Conservation (phyloP, 2,797 vertebrate species). For the Pelodytes ibericus region DNA sequence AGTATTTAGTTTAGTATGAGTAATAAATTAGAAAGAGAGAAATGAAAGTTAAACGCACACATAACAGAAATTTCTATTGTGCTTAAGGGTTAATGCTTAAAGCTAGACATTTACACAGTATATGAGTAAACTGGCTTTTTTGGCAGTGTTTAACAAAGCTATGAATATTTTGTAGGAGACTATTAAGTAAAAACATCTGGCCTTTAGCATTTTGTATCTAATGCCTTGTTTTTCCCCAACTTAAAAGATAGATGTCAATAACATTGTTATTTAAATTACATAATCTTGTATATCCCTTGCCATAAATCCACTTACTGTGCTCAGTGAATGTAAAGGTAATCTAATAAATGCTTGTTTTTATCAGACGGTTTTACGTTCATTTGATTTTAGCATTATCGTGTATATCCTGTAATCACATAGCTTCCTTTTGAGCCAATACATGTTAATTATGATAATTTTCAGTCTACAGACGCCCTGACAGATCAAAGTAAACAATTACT, state of each 20-base stretch:
- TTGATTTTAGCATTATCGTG: not conserved
- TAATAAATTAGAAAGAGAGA: too few species aligned
- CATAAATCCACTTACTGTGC: too few species aligned
- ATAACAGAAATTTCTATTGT: too few species aligned
- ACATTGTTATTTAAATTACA: too few species aligned
- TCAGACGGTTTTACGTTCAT: not conserved
- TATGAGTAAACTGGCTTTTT: not conserved
- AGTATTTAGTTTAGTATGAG: too few species aligned
- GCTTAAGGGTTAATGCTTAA: too few species aligned
- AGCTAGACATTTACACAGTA: not conserved
- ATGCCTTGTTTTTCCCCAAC: conserved; percentile 3
- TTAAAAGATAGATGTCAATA: too few species aligned
- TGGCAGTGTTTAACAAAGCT: not conserved
- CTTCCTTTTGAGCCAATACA: not conserved
- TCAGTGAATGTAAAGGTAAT: too few species aligned
- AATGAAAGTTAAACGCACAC: too few species aligned
- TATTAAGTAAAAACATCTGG: conserved; percentile 33
- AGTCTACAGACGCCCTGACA: too few species aligned
- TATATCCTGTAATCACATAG: not conserved
- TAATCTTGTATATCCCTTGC: too few species aligned
- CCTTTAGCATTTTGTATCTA: conserved; percentile 19
- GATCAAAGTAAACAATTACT: too few species aligned
- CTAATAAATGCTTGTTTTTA: not conserved
- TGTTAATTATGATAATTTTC: not conserved
- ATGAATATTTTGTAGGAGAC: conserved; percentile 4